Conservation (phyloP, 2,888 invertebrate genomes). For the Lypha dubia region DNA sequence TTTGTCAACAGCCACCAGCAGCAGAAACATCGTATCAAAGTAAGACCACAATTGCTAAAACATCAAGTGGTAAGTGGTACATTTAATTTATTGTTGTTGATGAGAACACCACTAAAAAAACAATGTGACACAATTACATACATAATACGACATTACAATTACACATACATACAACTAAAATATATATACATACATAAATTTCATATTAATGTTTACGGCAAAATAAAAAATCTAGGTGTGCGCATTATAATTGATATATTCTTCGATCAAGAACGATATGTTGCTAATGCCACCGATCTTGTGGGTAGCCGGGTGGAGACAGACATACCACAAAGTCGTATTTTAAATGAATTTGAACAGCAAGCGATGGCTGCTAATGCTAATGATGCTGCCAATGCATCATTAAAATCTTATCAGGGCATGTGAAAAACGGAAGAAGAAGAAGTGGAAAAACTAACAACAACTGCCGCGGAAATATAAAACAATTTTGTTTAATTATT, state of each 20-base stretch:
- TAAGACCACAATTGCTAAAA: conserved; percentile 81
- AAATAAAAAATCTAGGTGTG: conserved; percentile 78
- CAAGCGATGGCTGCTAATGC: conserved; percentile 70
- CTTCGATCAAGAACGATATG: conserved; percentile 77
- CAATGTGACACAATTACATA: conserved; percentile 10
- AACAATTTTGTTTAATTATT: conserved; percentile 24
- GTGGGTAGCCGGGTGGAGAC: conserved; percentile 81
- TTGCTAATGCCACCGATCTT: conserved; percentile 76
- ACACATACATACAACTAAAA: no score
- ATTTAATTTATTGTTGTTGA: not conserved
- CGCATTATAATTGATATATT: conserved; percentile 82
- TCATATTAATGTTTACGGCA: conserved; percentile 23
- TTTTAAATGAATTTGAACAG: conserved; percentile 80
- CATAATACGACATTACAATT: no score
- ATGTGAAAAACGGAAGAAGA: not conserved
- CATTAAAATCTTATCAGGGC: not conserved
- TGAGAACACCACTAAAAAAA: not conserved
- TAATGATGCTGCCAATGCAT: not conserved
- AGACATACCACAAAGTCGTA: conserved; percentile 81
- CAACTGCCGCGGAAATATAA: not conserved
- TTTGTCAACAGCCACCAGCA: conserved; percentile 62
- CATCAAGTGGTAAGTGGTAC: conserved; percentile 77
- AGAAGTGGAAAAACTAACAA: not conserved
- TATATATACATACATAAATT: not conserved
- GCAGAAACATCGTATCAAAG: conserved; percentile 79